Evolutionary conservation across 2,797 vertebrate genomes (phyloP), one percentile per base, ranked within the genome.

Genomic region (Phoxinus dragarum): DNA sequence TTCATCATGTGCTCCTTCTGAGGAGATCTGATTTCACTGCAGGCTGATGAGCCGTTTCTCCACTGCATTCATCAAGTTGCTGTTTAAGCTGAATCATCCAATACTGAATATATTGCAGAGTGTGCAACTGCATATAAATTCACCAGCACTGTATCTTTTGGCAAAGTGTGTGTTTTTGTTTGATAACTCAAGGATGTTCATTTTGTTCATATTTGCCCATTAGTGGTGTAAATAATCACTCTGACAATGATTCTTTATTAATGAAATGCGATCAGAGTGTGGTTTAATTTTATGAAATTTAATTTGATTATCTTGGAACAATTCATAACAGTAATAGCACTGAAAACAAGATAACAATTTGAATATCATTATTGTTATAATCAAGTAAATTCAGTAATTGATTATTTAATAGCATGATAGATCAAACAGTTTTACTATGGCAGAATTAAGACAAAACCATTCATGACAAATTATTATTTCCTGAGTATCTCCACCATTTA

Each of bases 21-120:
- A 89, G 66, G 83, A 84, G 74, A 86, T 86, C 79, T 82, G 78
- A 85, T 76, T 80, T 82, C 85, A 80, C 49, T 40, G 82, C 69
- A 71, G 72, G 44, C 79, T 87, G 88, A 80, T 86, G 88, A 89
- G 85, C 74, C 69, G 3, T 69, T 49, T 56, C 84, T 31, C 56
- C 59, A 38, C 7, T 36, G 19, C 68, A 72, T 84, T 83, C 44
- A 66, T 84, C 87, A 86, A 36, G 23, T 61, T 78, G 81, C 67
- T 66, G 47, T 76, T 77, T 56, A 72, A 59, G 49, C 47, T 31
- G 38, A 47, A 17, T 52, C 17, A 4, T 77, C 38, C 23, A 61
- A n/a, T 42, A 11, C 31, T 52, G 31, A 56, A 47, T 73, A 34
- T 44, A 61, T 47, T 73, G 68, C 52, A 9, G 8, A 23, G 6